Base-by-base conservation (phyloP, 64 coral and sea anemone species). In the Stichodactyla helianthus region DNA sequence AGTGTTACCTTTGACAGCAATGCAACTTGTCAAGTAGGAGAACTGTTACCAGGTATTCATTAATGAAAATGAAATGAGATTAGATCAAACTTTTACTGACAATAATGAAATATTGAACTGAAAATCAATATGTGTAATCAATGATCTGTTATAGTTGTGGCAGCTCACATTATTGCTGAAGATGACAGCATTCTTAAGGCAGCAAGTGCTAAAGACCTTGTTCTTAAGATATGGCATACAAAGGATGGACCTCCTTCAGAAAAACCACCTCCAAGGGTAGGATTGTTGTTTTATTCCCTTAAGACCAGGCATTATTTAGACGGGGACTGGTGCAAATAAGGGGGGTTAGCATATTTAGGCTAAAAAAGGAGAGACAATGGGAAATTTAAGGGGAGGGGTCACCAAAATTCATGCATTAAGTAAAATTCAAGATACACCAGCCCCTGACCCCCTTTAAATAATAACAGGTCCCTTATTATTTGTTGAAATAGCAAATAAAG, bases 161-260 rank as follows among this genome's bases (percentile, higher is more conserved):
- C 88, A 71, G 93, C 88, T 28, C 93, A 95, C 77, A 86, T 99
- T 10, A 52, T 95, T 18, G 97, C 93, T 25, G 97, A 99, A 56
- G 97, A 99, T 86, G 91, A 91, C 6, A 84, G 84, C 6, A 86
- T 77, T 31, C 77, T 99, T 71, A 99, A 99, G 85, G 79, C 85
- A 82, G 76, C 91, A 20, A 92, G 83, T 90, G 77, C 93, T n/a
- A 99, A 95, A 71, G 93, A 99, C 65, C 64, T 99, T 25, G 93
- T 95, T 7, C 67, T 95, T 31, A 99, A 99, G 83, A 90, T 99
- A 52, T 99, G 97, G 97, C 90, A 92, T 26, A 86, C 88, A 13
- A 94, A 90, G 50, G 93, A 95, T 71, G 71, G 91, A 14, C 58
- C 68, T 14, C 60, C 91, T 12, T 98, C 95, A 3, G 86, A 83